These are phyloP conservation scores for Sus cebifrons DNA, from an alignment of 2,797 vertebrate species.

Conservation along the genomic window DNA sequence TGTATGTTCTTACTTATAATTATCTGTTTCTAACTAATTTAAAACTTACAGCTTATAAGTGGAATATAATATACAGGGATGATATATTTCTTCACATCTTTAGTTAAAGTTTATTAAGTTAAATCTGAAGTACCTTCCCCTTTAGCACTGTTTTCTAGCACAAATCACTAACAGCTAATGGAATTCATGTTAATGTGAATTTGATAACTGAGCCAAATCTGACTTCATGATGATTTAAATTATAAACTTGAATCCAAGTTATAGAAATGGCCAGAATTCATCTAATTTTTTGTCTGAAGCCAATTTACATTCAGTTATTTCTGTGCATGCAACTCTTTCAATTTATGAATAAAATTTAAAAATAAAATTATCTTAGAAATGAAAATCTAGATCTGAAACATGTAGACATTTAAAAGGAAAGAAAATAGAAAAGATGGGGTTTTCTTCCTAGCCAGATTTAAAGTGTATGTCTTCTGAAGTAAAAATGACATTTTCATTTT, in stretches of 20 bases:
- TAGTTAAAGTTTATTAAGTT: background rate
- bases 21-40: background rate
- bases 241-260: conserved; percentile 6
- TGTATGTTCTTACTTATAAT: background rate
- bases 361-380: conserved; percentile 13
- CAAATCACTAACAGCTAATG: background rate
- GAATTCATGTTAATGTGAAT: background rate
- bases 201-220: conserved; percentile 52
- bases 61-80: background rate
- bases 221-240: conserved; percentile 35
- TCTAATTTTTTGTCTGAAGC: background rate
- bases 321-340: background rate
- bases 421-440: background rate
- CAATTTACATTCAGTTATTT: background rate
- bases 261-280: conserved; percentile 9
- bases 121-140: background rate
- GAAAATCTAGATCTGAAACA: background rate
- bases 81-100: conserved; percentile 2
- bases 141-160: background rate
- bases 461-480: background rate
- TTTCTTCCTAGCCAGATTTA: conserved; percentile 28
- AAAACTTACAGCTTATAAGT: background rate
- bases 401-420: conserved; percentile 29
- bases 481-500: background rate
- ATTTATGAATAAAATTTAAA: conserved; percentile 9